phyloP scores from a whole-genome alignment of 2,888 invertebrate genomes.

The Rotaria magnacalcarata region DNA sequence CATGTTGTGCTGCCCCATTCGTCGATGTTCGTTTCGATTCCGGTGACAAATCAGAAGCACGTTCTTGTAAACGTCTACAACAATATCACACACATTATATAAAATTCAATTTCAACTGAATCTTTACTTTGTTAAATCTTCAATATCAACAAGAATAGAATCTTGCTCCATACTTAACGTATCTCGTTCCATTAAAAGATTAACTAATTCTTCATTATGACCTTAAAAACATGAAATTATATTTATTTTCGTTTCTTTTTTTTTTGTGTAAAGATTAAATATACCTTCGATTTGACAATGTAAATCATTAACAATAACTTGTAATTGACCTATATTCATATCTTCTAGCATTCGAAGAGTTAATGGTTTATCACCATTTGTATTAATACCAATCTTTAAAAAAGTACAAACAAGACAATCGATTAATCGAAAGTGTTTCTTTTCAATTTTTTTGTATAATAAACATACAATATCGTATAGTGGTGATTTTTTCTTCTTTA shows the following conservation, averaged over 20 bases:
- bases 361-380: slow-evolving; percentile 68
- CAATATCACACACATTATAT: too few species aligned
- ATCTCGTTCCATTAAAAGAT: slow-evolving; percentile 82
- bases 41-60: not conserved
- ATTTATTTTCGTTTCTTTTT: too few species aligned
- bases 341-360: slow-evolving; percentile 79
- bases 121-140: slow-evolving; percentile 73
- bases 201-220: slow-evolving; percentile 81
- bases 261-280: slow-evolving; percentile 47
- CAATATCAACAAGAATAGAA: slow-evolving; percentile 91
- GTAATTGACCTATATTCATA: slow-evolving; percentile 85
- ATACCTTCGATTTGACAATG: slow-evolving; percentile 81
- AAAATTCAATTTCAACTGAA: too few species aligned
- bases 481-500: slow-evolving; percentile 67
- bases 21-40: not conserved
- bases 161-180: slow-evolving; percentile 96
- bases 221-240: slow-evolving; percentile 57
- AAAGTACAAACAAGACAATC: slow-evolving; percentile 38
- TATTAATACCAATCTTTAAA: slow-evolving; percentile 71
- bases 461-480: slow-evolving; percentile 74
- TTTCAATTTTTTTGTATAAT: not conserved
- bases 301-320: slow-evolving; percentile 87
- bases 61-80: slow-evolving; percentile 33
- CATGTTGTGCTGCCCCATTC: not conserved
- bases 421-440: too few species aligned